Evolutionary conservation across 2,797 vertebrate species (phyloP), one percentile per base, ranked within the genome.

Genomic region (Holocentrus rufus): DNA sequence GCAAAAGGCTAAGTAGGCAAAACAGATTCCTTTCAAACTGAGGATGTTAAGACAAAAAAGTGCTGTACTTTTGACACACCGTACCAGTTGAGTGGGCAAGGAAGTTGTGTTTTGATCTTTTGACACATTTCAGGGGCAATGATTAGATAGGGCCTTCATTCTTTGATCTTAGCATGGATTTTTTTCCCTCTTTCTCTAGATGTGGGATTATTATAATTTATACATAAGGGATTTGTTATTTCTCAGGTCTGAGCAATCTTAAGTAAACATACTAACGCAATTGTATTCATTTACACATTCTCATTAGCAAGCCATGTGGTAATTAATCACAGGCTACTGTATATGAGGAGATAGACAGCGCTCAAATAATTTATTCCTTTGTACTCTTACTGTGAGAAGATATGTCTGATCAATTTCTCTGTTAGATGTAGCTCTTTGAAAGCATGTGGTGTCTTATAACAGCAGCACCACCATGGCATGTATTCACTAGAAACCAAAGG

Each of bases 171-270:
- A 68, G 74, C 77, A 80, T 84, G 88, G 78, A 77, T 79, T 87
- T 85, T 88, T 85, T 85, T 91, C 78, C 62, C 75, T 72, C 36
- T 69, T 74, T 77, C 82, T 83, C 83, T 89, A 89, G 88, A 92
- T 93, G 91, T 88, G 85, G 87, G 91, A 93, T 93, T 93, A 93
- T 93, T 91, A 87, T 94, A 94, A 95, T 94, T 94, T 94, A 94
- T 94, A 93, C 94, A 92, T 93, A 60, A 77, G 93, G 93, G 94
- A 93, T 89, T 93, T 89, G 76, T 84, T 84, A 84, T 87, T 84
- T 85, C 74, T 86, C 87, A 85, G 64, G 88, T 89, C 87, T 90
- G 88, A 86, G 80, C 87, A 89, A 89, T 88, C 89, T 90, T 86
- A 81, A 92, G 91, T 94, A 94, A 94, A 94, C 92, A 94, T 72